These are phyloP conservation scores for Nasua narica DNA, from an alignment of 2,797 vertebrate species.

Conservation along the genomic window DNA sequence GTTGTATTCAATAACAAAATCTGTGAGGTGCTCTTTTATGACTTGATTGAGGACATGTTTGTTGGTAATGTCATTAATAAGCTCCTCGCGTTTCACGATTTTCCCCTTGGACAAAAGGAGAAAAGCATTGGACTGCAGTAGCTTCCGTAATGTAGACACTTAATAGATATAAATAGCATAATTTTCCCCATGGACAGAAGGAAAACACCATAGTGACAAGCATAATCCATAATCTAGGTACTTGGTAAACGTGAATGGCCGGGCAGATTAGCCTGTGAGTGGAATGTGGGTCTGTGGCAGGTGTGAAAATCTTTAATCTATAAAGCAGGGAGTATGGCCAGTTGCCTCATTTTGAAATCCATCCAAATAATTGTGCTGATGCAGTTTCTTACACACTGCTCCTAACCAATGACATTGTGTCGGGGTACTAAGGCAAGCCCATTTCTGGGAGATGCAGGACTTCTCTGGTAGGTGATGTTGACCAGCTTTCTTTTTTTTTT, in stretches of 20 bases:
- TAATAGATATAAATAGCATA: neutral
- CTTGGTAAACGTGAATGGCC: neutral
- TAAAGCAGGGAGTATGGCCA: neutral
- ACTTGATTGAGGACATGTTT: conserved; percentile 81
- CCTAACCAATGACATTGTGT: neutral
- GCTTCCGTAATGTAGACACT: neutral
- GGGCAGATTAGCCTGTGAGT: neutral
- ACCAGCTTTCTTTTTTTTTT: neutral
- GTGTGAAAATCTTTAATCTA: neutral
- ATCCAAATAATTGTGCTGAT: neutral
- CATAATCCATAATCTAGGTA: neutral
- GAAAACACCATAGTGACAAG: neutral
- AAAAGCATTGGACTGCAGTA: neutral
- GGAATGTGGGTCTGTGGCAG: neutral
- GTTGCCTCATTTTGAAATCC: neutral
- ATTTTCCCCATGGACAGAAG: neutral
- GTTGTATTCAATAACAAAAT: conserved; percentile 91
- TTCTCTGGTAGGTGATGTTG: neutral
- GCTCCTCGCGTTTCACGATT: conserved; percentile 85
- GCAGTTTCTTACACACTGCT: neutral
- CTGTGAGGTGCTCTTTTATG: conserved; percentile 90
- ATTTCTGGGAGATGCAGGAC: neutral
- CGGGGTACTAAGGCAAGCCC: neutral
- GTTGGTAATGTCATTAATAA: conserved; percentile 79
- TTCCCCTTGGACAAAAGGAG: conserved; percentile 80